phyloP scores from a whole-genome alignment of 2,888 invertebrate species.

The Teleogryllus oceanicus region DNA sequence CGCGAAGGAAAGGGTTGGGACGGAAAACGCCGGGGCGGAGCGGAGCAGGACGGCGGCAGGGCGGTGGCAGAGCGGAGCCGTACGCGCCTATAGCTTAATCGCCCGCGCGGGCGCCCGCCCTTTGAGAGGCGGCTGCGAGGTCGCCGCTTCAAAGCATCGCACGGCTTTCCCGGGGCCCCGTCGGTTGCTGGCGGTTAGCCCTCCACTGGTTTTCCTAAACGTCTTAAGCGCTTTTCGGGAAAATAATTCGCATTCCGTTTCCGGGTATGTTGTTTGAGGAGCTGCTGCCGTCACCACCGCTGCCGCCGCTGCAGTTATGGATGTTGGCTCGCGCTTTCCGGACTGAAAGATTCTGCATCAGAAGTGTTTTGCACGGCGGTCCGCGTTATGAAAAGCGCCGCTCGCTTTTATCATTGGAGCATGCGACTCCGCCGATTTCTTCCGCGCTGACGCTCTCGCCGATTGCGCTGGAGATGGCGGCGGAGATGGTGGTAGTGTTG shows the following conservation, averaged over 20 bases:
- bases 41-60: too few relatives aligned
- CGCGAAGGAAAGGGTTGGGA: too few relatives aligned
- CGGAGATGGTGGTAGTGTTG: too few relatives aligned
- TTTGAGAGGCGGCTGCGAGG: background rate
- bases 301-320: background rate
- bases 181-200: background rate
- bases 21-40: too few relatives aligned
- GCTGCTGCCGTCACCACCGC: background rate
- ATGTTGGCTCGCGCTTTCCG: background rate
- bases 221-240: background rate
- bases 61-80: background rate
- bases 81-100: background rate
- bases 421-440: background rate
- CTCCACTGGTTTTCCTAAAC: slow-evolving; percentile 18
- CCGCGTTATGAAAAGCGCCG: slow-evolving; percentile 8
- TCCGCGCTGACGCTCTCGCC: slow-evolving; percentile 9
- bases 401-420: background rate
- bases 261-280: slow-evolving; percentile 10
- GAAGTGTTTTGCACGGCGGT: slow-evolving; percentile 1
- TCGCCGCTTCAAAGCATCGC: slow-evolving; percentile 18
- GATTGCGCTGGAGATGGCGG: background rate
- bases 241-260: slow-evolving; percentile 9
- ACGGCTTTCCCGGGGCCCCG: background rate
- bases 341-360: background rate
- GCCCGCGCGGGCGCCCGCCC: background rate